These are phyloP conservation scores for Caenorhabditis sp. DNA, from an alignment of 2,888 invertebrate species.

Conservation along the genomic window DNA sequence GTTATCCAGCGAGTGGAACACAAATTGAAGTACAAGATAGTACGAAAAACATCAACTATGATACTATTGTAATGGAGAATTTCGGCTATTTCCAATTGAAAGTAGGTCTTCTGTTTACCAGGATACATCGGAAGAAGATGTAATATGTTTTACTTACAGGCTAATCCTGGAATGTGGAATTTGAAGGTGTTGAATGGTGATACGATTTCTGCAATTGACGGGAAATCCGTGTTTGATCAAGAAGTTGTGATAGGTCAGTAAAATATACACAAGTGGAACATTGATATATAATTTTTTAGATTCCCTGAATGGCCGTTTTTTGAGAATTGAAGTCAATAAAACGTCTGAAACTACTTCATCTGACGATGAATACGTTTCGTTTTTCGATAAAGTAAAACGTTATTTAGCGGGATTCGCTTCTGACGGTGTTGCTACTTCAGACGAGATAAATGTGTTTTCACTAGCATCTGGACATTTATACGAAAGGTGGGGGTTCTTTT, in stretches of 20 bases:
- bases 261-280: background rate
- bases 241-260: background rate
- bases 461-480: slow-evolving; percentile 97
- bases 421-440: background rate
- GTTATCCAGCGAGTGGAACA: slow-evolving; percentile 12
- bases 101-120: slow-evolving; percentile 15
- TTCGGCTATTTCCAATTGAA: slow-evolving; percentile 93
- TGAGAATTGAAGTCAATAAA: slow-evolving; percentile 3
- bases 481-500: slow-evolving; percentile 79
- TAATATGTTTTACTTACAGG: slow-evolving; percentile 72
- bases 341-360: background rate
- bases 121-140: too few species aligned
- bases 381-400: background rate
- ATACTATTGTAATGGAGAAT: slow-evolving; percentile 99
- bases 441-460: slow-evolving; percentile 89
- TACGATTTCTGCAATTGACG: background rate
- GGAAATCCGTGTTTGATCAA: background rate
- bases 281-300: slow-evolving; percentile 8
- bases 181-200: slow-evolving; percentile 80
- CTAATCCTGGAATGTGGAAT: slow-evolving; percentile 95
- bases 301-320: slow-evolving; percentile 19
- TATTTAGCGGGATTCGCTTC: background rate
- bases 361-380: background rate
- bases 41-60: background rate
- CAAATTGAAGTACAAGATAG: slow-evolving; percentile 9